phyloP scores from a whole-genome alignment of 2,113 vertebrate species.

The Felis chaus region DNA sequence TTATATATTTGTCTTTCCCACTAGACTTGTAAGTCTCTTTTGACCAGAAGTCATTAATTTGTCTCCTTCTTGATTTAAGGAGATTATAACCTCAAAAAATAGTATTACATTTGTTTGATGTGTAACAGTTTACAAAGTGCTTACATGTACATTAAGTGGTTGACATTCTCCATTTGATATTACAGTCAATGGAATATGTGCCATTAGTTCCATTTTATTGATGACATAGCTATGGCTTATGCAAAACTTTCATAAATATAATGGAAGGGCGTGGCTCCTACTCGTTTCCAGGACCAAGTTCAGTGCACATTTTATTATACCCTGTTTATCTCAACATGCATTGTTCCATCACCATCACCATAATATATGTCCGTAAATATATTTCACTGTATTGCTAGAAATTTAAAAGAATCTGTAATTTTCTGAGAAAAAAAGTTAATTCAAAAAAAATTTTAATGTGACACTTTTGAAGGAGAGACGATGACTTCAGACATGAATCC shows the following conservation, averaged over 20 bases:
- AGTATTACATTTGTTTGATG: background rate
- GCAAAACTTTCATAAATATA: background rate
- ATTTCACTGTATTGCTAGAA: background rate
- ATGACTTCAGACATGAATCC: background rate
- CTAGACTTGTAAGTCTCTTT: background rate
- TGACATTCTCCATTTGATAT: background rate
- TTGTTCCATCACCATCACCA: background rate
- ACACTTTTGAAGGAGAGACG: background rate
- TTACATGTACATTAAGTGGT: background rate
- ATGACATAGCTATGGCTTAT: background rate
- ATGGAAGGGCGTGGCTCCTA: background rate
- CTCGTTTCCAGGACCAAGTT: background rate
- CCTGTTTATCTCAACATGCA: background rate
- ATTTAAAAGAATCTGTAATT: background rate
- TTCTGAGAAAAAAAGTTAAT: background rate
- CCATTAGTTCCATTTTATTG: background rate
- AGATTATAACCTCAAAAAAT: background rate
- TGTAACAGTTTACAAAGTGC: background rate
- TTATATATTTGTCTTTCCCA: background rate
- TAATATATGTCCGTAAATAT: background rate
- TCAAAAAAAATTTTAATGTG: background rate
- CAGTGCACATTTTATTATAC: background rate
- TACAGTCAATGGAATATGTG: background rate
- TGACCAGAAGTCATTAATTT: background rate
- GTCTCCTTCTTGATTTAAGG: conserved; percentile 38